Base-by-base conservation (phyloP, 1,140 invertebrate genomes). In the Aphidius ervi region DNA sequence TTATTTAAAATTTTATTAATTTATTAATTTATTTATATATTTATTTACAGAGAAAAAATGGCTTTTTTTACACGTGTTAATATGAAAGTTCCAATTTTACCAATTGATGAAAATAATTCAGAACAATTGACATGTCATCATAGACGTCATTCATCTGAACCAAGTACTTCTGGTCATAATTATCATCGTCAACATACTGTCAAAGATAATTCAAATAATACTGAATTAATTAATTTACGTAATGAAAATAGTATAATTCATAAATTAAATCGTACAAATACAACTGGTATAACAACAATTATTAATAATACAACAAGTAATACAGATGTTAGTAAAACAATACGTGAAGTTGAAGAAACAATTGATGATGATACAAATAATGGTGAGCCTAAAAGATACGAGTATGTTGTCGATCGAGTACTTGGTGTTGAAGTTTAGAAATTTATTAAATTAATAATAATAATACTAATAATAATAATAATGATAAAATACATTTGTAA, bases 41-140 rank as follows among this genome's bases (percentile, higher is more conserved):
- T 31, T 31, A 31, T 62, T 64, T 83, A 31, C 80, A 95, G 93
- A 82, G 93, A 95, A 79, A 96, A 95, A 79, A 97, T 97, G 87
- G 91, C 93, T 9, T 97, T 97, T 79, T 95, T 97, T 74, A 95
- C 93, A 3, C 83, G 88, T 61, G 84, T 88, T 6, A 91, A 91
- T 68, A 71, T 88, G 23, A 88, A 84, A 63, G 86, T 94, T 66
- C 91, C 92, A 58, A 84, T 91, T 45, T 76, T 92, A 55, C 89
- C 90, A 5, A 81, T 83, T 41, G 88, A 92, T 9, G 85, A 87
- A 56, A 78, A 75, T 50, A 50, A 8, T 1, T 1, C 53, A n/a
- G 20, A 65, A 65, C 5, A 59, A 10, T 43, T 61, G 10, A 39
- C 56, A 23, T 48, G 43, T 31, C 69, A 72, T 6, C 76, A 79